These are phyloP conservation scores for Drosophila aff. DNA, from an alignment of 1,140 invertebrate genomes.

Conservation along the genomic window DNA sequence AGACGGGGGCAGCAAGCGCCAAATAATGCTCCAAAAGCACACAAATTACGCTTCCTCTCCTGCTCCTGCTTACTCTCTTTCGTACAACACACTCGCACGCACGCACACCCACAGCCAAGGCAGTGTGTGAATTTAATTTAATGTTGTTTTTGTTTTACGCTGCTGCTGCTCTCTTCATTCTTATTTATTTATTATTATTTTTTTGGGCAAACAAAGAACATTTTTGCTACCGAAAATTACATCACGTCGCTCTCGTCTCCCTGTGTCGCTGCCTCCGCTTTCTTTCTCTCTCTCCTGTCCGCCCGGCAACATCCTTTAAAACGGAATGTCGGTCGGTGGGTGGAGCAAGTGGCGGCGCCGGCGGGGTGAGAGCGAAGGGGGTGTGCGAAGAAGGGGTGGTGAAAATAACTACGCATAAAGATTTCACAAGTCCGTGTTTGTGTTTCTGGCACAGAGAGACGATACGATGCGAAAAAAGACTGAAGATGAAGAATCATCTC, in stretches of 20 bases:
- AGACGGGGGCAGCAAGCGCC: constrained; percentile 58
- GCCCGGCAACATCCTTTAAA: constrained; percentile 54
- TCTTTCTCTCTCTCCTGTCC: constrained; percentile 5
- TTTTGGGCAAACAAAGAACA: constrained; percentile 73
- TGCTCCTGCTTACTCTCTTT: constrained; percentile 33
- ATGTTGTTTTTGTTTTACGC: constrained; percentile 73
- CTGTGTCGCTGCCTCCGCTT: constrained; percentile 10
- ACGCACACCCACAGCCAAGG: not conserved
- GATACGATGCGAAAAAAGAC: constrained; percentile 6
- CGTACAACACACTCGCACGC: constrained; percentile 13
- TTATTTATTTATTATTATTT: constrained; percentile 71
- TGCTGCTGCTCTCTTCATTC: constrained; percentile 65
- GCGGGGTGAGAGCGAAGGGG: constrained; percentile 2
- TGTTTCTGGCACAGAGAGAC: constrained; percentile 13
- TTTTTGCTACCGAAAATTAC: constrained; percentile 66
- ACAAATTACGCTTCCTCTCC: constrained; percentile 36
- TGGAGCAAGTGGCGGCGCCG: constrained; percentile 35
- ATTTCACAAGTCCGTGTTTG: constrained; percentile 21
- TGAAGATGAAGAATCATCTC: constrained; percentile 16
- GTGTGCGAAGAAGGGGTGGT: constrained; percentile 11
- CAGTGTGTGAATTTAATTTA: constrained; percentile 66
- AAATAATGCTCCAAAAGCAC: constrained; percentile 66
- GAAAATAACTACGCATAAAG: constrained; percentile 58
- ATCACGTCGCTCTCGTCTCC: constrained; percentile 55
- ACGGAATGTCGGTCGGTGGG: constrained; percentile 53